Conservation (phyloP, 2,888 invertebrate genomes). For the Campoplex nolae region DNA sequence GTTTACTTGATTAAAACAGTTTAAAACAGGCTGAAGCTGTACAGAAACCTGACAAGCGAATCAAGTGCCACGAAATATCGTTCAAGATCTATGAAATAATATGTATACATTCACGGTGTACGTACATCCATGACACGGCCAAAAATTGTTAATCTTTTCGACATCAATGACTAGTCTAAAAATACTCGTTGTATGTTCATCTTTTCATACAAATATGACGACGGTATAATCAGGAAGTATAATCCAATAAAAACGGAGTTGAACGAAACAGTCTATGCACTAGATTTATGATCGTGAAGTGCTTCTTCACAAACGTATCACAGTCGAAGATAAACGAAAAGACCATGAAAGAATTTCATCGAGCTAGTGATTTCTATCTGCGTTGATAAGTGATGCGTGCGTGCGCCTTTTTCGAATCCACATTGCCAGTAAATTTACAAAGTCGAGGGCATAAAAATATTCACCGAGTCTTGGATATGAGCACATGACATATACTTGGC, state of each 20-base stretch:
- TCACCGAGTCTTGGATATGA: constrained; percentile 3
- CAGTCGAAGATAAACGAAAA: constrained; percentile 68
- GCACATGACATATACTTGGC: not conserved
- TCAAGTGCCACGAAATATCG: constrained; percentile 28
- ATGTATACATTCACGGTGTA: constrained; percentile 4
- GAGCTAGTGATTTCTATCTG: not conserved
- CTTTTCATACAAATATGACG: constrained; percentile 19
- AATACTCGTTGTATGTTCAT: not conserved
- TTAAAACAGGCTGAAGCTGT: constrained; percentile 17
- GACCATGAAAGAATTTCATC: constrained; percentile 19
- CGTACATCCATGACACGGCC: constrained; percentile 3
- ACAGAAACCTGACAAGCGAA: not conserved
- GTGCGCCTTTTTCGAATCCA: constrained; percentile 3
- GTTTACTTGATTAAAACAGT: constrained; percentile 27
- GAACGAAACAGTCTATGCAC: constrained; percentile 18
- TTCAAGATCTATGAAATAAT: constrained; percentile 27
- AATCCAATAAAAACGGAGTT: constrained; percentile 6
- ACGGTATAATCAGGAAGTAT: not conserved
- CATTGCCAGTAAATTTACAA: constrained; percentile 7
- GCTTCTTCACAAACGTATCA: constrained; percentile 68
- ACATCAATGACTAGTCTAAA: constrained; percentile 58
- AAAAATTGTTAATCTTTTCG: constrained; percentile 16
- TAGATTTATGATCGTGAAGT: constrained; percentile 1
- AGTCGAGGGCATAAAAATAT: constrained; percentile 12
- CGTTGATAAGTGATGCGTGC: constrained; percentile 10